Conservation (phyloP, 2,113 vertebrate species). For the Accipiter virgatus region DNA sequence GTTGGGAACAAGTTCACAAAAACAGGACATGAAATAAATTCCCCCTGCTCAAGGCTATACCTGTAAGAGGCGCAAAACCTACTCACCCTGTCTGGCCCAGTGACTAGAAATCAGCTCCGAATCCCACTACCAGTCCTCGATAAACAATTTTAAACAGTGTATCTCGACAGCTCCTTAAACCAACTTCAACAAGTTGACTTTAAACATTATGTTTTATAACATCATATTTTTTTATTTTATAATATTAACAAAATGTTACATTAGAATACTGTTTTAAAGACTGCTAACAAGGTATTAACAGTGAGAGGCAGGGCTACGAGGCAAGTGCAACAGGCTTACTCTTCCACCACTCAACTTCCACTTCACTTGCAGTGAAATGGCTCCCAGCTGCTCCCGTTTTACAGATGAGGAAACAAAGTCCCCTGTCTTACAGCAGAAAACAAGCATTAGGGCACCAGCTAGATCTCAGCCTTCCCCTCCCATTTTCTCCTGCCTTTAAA, state of each 20-base stretch:
- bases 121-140: not conserved
- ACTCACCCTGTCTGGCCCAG: not conserved
- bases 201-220: not conserved
- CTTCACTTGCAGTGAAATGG: not conserved
- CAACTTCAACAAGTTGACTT: not conserved
- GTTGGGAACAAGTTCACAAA: not conserved
- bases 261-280: not conserved
- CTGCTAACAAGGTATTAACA: not conserved
- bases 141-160: not conserved
- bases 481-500: not conserved
- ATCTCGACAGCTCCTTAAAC: not conserved
- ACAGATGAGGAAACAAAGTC: not conserved
- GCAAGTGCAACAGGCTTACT: not conserved
- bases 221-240: not conserved
- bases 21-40: not conserved
- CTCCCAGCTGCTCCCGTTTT: not conserved
- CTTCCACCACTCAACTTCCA: not conserved
- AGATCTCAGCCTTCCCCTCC: not conserved
- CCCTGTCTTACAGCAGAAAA: not conserved
- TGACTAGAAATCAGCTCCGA: not conserved
- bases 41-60: too few relatives aligned
- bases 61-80: not conserved
- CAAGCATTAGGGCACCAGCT: not conserved
- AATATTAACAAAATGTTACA: not conserved
- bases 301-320: not conserved